Base-by-base conservation (phyloP, 2,888 invertebrate species). In the Drosophila barbarae region DNA sequence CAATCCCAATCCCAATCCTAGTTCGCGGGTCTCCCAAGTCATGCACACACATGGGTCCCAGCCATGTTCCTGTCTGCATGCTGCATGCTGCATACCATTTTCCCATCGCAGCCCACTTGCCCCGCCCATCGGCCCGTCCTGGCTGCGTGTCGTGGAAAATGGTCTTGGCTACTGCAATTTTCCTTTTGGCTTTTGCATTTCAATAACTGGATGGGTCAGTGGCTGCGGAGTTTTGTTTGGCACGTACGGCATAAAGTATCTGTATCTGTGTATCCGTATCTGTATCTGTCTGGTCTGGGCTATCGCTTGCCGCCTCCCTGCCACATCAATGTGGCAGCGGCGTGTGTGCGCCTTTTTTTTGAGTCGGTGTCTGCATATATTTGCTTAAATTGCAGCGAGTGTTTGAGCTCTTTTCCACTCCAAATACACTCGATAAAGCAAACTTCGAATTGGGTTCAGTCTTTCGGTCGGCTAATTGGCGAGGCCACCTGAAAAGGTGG, bases 381-480 rank as follows among this genome's bases (percentile, higher is more conserved):
- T 84, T 74, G 77, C 72, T 78, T 81, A 84, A 81, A 84, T 78
- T 83, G 81, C 81, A 73, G 69, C 70, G 59, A 69, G 46, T 72
- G 68, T 52, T 71, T 51, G 66, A 47, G 55, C 34, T 67, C 52
- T 51, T 46, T 65, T 46, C 39, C 68, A 38, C 53, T 65, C 44
- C 35, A 49, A 44, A 61, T 60, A 61, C 46, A 47, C 61, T 41
- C 30, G 64, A 64, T 64, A 64, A 52, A 66, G 28, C 54, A 63
- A 63, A 70, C 67, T 49, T 53, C 47, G 63, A 38, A 68, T 52
- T 61, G 64, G 63, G 49, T 63, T 71, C 46, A 38, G 54, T 64
- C 36, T 50, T 46, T 47, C 30, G 56, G 49, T 66, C 46, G 39
- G 52, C 71, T 79, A 76, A 76, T 83, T 83, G 74, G 74, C 59